Evolutionary conservation across 1,140 invertebrate genomes (phyloP).

Genomic region (Dendroctonus valens): DNA sequence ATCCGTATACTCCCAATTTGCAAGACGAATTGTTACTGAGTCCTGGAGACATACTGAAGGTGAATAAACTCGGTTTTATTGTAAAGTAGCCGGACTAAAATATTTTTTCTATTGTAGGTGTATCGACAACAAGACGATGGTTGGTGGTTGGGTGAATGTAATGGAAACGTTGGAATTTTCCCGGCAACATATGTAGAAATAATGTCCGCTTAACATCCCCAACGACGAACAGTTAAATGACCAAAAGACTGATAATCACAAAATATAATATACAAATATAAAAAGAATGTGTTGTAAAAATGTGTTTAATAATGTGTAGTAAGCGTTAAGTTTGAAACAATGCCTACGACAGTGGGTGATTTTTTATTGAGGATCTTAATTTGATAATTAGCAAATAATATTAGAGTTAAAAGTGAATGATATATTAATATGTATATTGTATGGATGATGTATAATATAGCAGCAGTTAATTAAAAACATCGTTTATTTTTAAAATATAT

Average conservation of each 20-base stretch:
- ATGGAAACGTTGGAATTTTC: slow-evolving; percentile 84
- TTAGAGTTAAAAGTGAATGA: no score
- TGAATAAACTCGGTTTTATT: background rate
- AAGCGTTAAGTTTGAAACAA: no score
- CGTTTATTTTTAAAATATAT: no score
- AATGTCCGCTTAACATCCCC: slow-evolving; percentile 26
- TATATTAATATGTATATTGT: no score
- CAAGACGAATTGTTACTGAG: slow-evolving; percentile 83
- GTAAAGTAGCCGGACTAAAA: background rate
- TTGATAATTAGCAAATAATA: no score
- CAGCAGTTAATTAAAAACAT: no score
- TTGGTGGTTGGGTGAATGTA: slow-evolving; percentile 91
- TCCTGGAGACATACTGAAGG: slow-evolving; percentile 76
- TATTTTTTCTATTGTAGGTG: slow-evolving; percentile 56
- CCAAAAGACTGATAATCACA: slow-evolving; percentile 4
- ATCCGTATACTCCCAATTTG: slow-evolving; percentile 83
- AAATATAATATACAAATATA: no score
- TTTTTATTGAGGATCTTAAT: no score
- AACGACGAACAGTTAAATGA: background rate
- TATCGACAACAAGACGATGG: slow-evolving; percentile 90
- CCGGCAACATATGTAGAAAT: slow-evolving; percentile 88
- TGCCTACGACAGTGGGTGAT: no score
- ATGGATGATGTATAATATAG: no score
- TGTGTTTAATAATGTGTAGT: no score
- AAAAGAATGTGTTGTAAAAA: no score